These are phyloP conservation scores for Brienomyrus longianalis DNA, from an alignment of 2,113 vertebrate genomes.

Conservation along the genomic window DNA sequence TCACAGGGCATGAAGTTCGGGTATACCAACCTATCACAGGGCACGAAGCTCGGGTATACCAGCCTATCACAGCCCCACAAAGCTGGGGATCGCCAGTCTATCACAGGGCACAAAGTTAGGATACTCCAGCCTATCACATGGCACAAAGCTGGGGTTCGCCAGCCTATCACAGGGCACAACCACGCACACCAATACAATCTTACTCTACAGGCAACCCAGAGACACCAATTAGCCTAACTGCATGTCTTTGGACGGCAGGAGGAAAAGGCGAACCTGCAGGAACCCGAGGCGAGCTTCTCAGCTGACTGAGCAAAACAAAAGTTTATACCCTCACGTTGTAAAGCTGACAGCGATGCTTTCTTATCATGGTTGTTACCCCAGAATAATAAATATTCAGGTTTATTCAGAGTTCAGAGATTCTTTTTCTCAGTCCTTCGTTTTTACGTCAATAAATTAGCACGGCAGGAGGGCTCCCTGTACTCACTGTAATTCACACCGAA, in stretches of 20 bases:
- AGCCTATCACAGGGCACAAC: not conserved
- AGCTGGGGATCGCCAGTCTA: not conserved
- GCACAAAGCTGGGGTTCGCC: not conserved
- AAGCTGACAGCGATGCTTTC: not conserved
- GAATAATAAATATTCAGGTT: slow-evolving; percentile 1
- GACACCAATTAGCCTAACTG: not conserved
- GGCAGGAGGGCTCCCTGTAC: not conserved
- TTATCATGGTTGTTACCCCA: not conserved
- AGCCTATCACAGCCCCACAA: not conserved
- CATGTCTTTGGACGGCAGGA: not conserved
- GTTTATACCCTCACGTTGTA: not conserved
- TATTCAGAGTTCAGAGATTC: not conserved
- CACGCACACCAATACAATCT: not conserved
- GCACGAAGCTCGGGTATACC: not conserved
- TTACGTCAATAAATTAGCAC: not conserved
- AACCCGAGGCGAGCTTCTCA: not conserved
- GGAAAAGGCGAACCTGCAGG: not conserved
- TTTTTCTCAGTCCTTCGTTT: not conserved
- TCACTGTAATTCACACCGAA: not conserved
- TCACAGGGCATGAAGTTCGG: not conserved
- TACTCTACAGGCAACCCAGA: not conserved
- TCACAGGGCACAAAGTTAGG: not conserved
- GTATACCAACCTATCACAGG: not conserved
- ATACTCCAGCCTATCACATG: not conserved
- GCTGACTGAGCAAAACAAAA: slow-evolving; percentile 3